A percentile compares a stretch with the other conserved stretches of the same genome.
These are phyloP conservation scores for Heliothis peltigera DNA, from an alignment of 2,888 invertebrate species.

Conservation along the genomic window DNA sequence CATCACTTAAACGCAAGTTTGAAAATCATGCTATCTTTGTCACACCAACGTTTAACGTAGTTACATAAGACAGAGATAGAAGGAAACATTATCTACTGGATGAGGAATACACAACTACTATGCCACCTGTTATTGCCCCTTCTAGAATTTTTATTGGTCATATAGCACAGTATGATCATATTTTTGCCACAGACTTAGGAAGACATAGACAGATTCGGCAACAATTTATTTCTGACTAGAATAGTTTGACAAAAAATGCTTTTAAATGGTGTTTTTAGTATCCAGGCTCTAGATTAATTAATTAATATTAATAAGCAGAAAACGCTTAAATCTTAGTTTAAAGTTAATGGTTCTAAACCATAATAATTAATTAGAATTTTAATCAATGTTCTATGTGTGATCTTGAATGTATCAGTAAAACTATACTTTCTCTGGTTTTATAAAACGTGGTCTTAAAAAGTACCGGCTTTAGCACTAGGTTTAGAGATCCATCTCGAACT, in stretches of 20 bases:
- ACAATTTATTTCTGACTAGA: no score
- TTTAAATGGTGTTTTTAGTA: background rate
- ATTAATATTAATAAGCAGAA: slow-evolving; percentile 44
- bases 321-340: slow-evolving; percentile 50
- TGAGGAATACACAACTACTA: background rate
- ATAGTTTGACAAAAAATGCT: no score
- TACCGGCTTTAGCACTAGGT: no score
- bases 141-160: background rate
- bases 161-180: background rate
- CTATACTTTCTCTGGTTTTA: background rate
- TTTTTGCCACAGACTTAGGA: no score
- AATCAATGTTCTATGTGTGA: slow-evolving; percentile 30
- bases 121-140: background rate
- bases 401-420: background rate
- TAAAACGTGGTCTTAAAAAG: no score
- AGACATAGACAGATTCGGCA: no score
- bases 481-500: no score
- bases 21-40: background rate
- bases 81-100: no score
- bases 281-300: slow-evolving; percentile 3
- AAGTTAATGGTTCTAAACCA: slow-evolving; percentile 48
- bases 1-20: background rate
- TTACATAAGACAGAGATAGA: background rate
- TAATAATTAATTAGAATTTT: slow-evolving; percentile 21
- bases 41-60: background rate